Percentiles rank a stretch among this genome's conserved stretches.
phyloP scores from a whole-genome alignment of 1,140 invertebrate genomes.

The Ceratina australensis region DNA sequence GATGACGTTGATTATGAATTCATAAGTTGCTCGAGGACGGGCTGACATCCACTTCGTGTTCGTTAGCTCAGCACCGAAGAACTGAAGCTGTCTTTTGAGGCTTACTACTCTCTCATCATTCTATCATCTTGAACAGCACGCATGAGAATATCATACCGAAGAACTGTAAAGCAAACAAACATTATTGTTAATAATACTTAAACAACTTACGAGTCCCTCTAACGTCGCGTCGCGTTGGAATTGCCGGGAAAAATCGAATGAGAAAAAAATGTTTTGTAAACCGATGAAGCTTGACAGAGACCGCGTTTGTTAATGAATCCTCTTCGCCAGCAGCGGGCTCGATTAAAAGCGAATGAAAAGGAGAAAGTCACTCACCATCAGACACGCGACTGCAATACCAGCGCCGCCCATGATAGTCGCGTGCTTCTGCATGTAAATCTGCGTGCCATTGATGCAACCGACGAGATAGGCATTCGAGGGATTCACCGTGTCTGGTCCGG shows the following conservation, averaged over 20 bases:
- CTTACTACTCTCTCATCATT: constrained; percentile 71
- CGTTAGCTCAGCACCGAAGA: constrained; percentile 6
- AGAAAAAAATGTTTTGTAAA: background rate
- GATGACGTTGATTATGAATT: constrained; percentile 54
- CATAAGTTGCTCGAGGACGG: constrained; percentile 39
- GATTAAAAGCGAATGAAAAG: constrained; percentile 23
- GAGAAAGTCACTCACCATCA: constrained; percentile 84
- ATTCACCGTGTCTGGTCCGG: constrained; percentile 78
- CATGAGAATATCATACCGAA: constrained; percentile 87
- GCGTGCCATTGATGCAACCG: constrained; percentile 87
- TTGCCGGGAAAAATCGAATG: background rate
- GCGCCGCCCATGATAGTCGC: constrained; percentile 89
- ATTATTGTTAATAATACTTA: constrained; percentile 32
- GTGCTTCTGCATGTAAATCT: constrained; percentile 86
- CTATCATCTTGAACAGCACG: constrained; percentile 86
- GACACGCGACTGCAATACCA: constrained; percentile 88
- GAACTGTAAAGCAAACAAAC: constrained; percentile 80
- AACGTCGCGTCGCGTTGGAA: background rate
- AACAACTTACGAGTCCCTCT: background rate
- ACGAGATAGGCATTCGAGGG: constrained; percentile 84
- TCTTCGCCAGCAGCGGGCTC: background rate
- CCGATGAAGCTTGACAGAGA: background rate
- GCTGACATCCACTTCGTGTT: constrained; percentile 27
- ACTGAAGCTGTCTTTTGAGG: constrained; percentile 37
- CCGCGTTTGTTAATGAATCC: constrained; percentile 18